phyloP scores from a whole-genome alignment of 2,888 invertebrate species.

The Agelastica alni region DNA sequence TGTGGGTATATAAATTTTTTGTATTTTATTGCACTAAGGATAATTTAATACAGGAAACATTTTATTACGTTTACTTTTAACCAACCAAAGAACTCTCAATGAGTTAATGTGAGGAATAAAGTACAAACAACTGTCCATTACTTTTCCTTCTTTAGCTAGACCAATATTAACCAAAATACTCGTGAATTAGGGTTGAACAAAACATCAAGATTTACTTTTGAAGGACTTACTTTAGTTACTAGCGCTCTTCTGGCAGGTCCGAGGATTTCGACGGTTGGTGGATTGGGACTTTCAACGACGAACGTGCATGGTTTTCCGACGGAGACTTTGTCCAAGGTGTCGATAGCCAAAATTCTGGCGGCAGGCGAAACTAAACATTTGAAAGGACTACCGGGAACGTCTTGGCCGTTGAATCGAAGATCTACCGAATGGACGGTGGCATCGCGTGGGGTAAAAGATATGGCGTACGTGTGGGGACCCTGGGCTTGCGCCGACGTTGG shows the following conservation, averaged over 20 bases:
- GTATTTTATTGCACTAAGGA: too few relatives aligned
- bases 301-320: slow-evolving; percentile 84
- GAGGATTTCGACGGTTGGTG: slow-evolving; percentile 80
- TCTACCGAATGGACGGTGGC: slow-evolving; percentile 91
- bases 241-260: slow-evolving; percentile 75
- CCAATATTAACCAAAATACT: too few relatives aligned
- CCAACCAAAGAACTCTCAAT: too few relatives aligned
- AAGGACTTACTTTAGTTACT: slow-evolving; percentile 66
- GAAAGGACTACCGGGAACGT: slow-evolving; percentile 91
- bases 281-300: slow-evolving; percentile 82
- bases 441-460: slow-evolving; percentile 94
- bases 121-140: too few relatives aligned
- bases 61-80: too few relatives aligned
- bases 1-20: too few relatives aligned
- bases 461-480: slow-evolving; percentile 94
- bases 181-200: too few relatives aligned
- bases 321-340: slow-evolving; percentile 87
- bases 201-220: too few relatives aligned
- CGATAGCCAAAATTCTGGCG: slow-evolving; percentile 81
- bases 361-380: slow-evolving; percentile 79
- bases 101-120: too few relatives aligned
- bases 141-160: too few relatives aligned
- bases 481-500: slow-evolving; percentile 96
- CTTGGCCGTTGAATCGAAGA: slow-evolving; percentile 92
- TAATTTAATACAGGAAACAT: too few relatives aligned